These are phyloP conservation scores for Macropus fuliginosus DNA, from an alignment of 2,797 vertebrate genomes.

Conservation along the genomic window DNA sequence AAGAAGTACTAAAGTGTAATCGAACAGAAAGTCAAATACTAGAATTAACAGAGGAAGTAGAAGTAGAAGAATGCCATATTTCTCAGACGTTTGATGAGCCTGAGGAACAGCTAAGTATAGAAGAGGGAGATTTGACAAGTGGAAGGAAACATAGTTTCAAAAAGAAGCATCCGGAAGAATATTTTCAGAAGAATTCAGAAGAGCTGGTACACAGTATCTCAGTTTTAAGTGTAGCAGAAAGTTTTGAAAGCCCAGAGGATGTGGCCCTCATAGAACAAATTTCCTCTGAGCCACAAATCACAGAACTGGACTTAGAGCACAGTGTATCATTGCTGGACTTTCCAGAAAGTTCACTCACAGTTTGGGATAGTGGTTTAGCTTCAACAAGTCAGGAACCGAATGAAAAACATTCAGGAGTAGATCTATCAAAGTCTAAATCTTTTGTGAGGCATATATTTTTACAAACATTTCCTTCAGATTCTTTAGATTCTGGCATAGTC, in stretches of 20 bases:
- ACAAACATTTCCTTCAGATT: conserved; percentile 61
- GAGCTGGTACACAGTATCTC: neutral
- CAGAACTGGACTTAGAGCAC: neutral
- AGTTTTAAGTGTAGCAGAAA: neutral
- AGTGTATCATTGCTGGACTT: neutral
- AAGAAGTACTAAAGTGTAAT: conserved; percentile 52
- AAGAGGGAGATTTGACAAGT: conserved; percentile 51
- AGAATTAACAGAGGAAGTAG: conserved; percentile 43
- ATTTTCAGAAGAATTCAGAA: neutral
- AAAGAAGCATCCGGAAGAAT: conserved; percentile 67
- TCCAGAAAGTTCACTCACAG: neutral
- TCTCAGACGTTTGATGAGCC: neutral
- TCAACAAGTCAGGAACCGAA: conserved; percentile 15
- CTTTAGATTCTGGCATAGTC: conserved; percentile 65
- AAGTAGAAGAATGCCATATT: neutral
- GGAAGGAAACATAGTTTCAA: conserved; percentile 66
- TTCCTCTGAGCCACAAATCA: conserved; percentile 48
- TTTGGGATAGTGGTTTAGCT: conserved; percentile 10
- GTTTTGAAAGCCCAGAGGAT: neutral
- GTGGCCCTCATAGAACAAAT: conserved; percentile 68
- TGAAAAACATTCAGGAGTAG: conserved; percentile 35
- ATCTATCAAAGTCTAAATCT: conserved; percentile 52
- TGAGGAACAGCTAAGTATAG: conserved; percentile 11
- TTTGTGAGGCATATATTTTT: conserved; percentile 65
- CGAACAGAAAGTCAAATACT: conserved; percentile 27